Percentiles rank a stretch among this genome's conserved stretches.
These are phyloP conservation scores for Saxidomus purpurata DNA, from an alignment of 1,140 invertebrate species.

Conservation along the genomic window DNA sequence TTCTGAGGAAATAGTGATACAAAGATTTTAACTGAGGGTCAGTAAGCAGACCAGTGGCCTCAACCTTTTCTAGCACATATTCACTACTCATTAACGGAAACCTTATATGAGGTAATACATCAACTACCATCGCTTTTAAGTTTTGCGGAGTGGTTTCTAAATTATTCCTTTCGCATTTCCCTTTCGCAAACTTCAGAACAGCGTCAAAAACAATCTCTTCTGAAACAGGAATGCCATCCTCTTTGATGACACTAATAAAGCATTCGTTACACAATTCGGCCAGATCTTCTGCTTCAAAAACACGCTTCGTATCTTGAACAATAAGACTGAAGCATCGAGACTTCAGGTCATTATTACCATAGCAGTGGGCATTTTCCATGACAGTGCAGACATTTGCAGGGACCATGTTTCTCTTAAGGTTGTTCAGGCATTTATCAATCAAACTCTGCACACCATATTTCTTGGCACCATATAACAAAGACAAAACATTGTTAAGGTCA, in stretches of 20 bases:
- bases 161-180: slow-evolving; percentile 50
- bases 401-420: slow-evolving; percentile 58
- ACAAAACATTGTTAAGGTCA: slow-evolving; percentile 54
- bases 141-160: slow-evolving; percentile 51
- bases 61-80: slow-evolving; percentile 55
- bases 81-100: slow-evolving; percentile 68
- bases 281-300: slow-evolving; percentile 58
- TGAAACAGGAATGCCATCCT: slow-evolving; percentile 50
- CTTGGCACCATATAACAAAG: slow-evolving; percentile 67
- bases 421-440: slow-evolving; percentile 66
- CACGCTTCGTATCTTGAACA: slow-evolving; percentile 41
- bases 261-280: slow-evolving; percentile 63
- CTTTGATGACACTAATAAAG: slow-evolving; percentile 54
- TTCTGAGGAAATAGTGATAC: slow-evolving; percentile 33
- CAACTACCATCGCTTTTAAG: slow-evolving; percentile 41
- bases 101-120: slow-evolving; percentile 63
- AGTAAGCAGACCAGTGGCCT: slow-evolving; percentile 8
- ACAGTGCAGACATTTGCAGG: slow-evolving; percentile 66
- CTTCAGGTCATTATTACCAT: slow-evolving; percentile 60
- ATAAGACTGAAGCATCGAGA: slow-evolving; percentile 65
- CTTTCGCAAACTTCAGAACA: slow-evolving; percentile 63
- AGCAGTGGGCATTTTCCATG: slow-evolving; percentile 67
- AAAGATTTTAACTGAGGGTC: slow-evolving; percentile 20
- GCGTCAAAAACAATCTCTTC: slow-evolving; percentile 64
- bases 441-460: slow-evolving; percentile 69